Percentiles rank a stretch among this genome's conserved stretches.
Evolutionary conservation across 2,888 invertebrate species (phyloP).

Genomic region (Gastrophysa polygoni): DNA sequence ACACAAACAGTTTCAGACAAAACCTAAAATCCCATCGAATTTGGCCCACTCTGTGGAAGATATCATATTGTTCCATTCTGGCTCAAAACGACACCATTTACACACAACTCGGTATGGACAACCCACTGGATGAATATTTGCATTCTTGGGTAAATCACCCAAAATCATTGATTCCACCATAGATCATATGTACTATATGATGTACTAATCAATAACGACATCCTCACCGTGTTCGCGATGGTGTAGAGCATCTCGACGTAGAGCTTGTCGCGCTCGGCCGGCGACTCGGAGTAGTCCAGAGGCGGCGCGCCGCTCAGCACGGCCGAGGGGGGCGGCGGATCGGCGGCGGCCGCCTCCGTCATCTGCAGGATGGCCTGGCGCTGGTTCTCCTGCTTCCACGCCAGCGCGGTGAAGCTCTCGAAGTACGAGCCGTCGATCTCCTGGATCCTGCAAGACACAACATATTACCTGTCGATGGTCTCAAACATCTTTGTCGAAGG

Average conservation of each 20-base stretch:
- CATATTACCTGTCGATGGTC: too few species aligned
- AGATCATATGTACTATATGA: too few species aligned
- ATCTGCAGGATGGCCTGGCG: conserved; percentile 78
- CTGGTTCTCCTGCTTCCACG: conserved; percentile 91
- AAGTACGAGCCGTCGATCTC: conserved; percentile 94
- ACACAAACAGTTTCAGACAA: too few species aligned
- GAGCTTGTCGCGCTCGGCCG: conserved; percentile 70
- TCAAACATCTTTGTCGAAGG: too few species aligned
- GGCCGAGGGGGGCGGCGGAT: conserved; percentile 62
- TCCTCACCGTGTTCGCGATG: conserved; percentile 88
- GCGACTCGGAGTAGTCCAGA: conserved; percentile 54
- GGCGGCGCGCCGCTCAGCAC: conserved; percentile 54
- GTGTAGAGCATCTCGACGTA: conserved; percentile 94
- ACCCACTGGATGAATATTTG: too few species aligned
- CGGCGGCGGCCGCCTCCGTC: conserved; percentile 67
- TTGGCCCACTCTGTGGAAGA: too few species aligned
- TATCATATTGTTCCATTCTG: too few species aligned
- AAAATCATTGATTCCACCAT: too few species aligned
- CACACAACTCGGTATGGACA: too few species aligned
- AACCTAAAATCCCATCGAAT: too few species aligned
- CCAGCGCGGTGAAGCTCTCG: conserved; percentile 89
- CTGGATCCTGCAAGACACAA: conserved; percentile 81
- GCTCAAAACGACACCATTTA: too few species aligned
- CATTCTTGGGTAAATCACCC: too few species aligned
- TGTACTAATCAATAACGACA: background rate